Evolutionary conservation across 2,797 vertebrate species (phyloP).

Genomic region (Hyperoplus lanceolatus): DNA sequence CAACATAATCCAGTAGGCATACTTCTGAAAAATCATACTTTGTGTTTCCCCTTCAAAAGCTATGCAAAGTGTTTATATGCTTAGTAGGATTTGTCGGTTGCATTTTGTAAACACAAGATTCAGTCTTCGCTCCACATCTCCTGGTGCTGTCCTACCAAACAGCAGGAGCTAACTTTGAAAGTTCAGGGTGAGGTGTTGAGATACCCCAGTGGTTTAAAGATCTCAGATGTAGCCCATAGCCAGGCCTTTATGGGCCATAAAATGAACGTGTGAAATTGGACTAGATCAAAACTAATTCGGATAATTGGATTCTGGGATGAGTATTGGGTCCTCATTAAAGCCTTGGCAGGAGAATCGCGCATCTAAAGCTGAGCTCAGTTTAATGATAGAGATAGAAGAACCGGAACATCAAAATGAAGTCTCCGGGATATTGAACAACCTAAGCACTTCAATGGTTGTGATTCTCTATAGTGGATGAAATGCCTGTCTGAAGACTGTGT

Average conservation of each 20-base stretch:
- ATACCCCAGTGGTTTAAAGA: background rate
- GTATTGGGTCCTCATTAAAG: conserved; percentile 51
- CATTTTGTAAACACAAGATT: no score
- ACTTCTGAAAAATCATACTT: no score
- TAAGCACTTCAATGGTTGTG: background rate
- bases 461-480: conserved; percentile 1
- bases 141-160: no score
- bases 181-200: background rate
- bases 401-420: conserved; percentile 12
- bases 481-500: background rate
- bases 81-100: no score
- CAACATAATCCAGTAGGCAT: no score
- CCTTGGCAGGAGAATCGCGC: conserved; percentile 34
- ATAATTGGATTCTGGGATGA: conserved; percentile 51
- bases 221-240: conserved; percentile 1
- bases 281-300: conserved; percentile 43
- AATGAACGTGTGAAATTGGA: conserved; percentile 40
- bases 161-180: no score
- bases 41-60: no score
- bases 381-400: conserved; percentile 15
- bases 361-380: conserved; percentile 33
- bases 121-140: no score
- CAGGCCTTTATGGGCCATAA: conserved; percentile 8
- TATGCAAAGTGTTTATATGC: no score
- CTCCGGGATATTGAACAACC: conserved; percentile 7